A percentile compares a stretch with the other conserved stretches of the same genome.
phyloP scores from a whole-genome alignment of 1,140 invertebrate species.

The Stegodyphus mimosarum region DNA sequence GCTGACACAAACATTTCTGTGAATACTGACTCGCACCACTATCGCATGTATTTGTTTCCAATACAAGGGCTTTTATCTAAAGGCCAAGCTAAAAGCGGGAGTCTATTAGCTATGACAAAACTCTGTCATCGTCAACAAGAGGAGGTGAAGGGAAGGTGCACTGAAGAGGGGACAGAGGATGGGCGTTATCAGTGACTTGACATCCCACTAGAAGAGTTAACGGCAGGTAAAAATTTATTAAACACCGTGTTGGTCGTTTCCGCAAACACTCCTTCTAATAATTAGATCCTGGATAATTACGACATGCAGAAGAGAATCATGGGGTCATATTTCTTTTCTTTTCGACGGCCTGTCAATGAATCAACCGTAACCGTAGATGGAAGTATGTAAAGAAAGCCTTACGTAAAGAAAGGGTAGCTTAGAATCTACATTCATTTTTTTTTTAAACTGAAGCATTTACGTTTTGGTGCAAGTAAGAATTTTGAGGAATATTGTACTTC shows the following conservation, averaged over 20 bases:
- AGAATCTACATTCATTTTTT: no score
- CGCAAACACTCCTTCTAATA: constrained; percentile 42
- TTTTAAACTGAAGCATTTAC: no score
- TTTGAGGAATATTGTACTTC: no score
- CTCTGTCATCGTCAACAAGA: constrained; percentile 39
- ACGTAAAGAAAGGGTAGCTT: no score
- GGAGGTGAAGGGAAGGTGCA: background rate
- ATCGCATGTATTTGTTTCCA: no score
- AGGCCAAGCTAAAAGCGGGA: constrained; percentile 21
- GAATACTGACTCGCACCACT: constrained; percentile 1
- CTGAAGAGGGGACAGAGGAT: background rate
- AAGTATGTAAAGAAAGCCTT: no score
- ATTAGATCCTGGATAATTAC: constrained; percentile 13
- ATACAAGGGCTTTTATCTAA: background rate
- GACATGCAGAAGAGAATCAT: constrained; percentile 1
- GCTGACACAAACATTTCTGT: no score
- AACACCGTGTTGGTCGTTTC: constrained; percentile 24
- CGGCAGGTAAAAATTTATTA: constrained; percentile 45
- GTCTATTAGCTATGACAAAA: constrained; percentile 37
- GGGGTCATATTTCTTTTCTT: background rate
- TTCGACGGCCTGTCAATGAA: no score
- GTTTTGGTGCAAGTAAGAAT: no score
- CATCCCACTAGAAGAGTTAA: constrained; percentile 26
- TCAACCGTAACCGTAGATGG: no score
- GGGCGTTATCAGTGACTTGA: constrained; percentile 32